A percentile compares a stretch with the other conserved stretches of the same genome.
Conservation (phyloP, 2,888 invertebrate genomes). For the Tipula unca region DNA sequence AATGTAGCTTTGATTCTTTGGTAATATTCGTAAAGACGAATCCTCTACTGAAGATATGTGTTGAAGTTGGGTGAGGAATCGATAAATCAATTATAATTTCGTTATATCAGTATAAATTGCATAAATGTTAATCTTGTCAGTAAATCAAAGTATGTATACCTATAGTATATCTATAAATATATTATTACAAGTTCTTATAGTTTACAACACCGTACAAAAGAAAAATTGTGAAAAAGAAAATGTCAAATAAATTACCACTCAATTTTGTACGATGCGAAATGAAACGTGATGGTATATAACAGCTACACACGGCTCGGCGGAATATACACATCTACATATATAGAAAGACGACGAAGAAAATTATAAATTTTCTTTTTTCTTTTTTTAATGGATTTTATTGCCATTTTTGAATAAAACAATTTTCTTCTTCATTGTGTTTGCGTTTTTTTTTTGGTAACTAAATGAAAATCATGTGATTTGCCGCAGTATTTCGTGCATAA, state of each 20-base stretch:
- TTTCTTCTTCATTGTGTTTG: background rate
- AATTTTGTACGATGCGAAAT: background rate
- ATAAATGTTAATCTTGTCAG: too few species aligned
- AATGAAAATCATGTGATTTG: slow-evolving; percentile 10
- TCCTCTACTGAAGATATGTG: too few species aligned
- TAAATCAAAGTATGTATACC: too few species aligned
- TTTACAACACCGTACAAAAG: background rate
- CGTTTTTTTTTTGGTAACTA: background rate
- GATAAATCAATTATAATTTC: too few species aligned
- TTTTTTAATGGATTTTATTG: background rate
- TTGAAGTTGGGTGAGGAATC: too few species aligned
- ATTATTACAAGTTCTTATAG: background rate
- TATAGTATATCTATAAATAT: too few species aligned
- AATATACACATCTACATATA: background rate
- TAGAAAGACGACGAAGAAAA: background rate
- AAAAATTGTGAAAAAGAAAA: background rate
- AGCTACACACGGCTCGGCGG: background rate
- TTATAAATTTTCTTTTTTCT: background rate
- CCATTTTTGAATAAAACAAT: background rate
- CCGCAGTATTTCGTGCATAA: slow-evolving; percentile 14
- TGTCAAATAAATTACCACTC: background rate
- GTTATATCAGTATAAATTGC: too few species aligned
- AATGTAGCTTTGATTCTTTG: too few species aligned
- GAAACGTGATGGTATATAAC: background rate
- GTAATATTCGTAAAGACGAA: too few species aligned